These are phyloP conservation scores for Drosophila persimilis DNA, from an alignment of 1,140 invertebrate species.

Conservation along the genomic window DNA sequence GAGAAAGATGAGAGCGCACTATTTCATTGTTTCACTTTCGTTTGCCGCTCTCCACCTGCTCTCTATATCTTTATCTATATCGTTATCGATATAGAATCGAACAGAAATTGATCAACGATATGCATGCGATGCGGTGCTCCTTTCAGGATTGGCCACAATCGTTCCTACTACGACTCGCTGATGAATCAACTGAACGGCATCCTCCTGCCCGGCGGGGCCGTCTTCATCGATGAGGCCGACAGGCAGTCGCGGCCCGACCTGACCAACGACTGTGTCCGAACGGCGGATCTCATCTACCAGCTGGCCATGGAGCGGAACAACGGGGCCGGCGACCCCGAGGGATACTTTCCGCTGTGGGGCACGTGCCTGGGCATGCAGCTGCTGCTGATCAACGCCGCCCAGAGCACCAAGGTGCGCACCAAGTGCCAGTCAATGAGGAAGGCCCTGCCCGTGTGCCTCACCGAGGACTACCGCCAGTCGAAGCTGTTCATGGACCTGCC, in stretches of 20 bases:
- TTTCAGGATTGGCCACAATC: conserved; percentile 63
- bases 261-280: conserved; percentile 83
- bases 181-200: conserved; percentile 88
- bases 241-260: conserved; percentile 83
- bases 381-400: conserved; percentile 87
- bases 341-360: conserved; percentile 93
- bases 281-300: conserved; percentile 87
- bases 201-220: conserved; percentile 89
- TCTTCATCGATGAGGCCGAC: conserved; percentile 84
- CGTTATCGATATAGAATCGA: too few relatives aligned
- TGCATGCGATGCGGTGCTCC: not conserved
- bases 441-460: conserved; percentile 41
- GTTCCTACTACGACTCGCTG: conserved; percentile 79
- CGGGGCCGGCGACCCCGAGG: conserved; percentile 81
- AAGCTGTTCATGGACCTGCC: conserved; percentile 85
- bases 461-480: conserved; percentile 82
- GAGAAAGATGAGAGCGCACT: too few relatives aligned
- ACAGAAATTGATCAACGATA: not conserved
- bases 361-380: conserved; percentile 95
- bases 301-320: conserved; percentile 87
- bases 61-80: too few relatives aligned
- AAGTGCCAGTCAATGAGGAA: conserved; percentile 37
- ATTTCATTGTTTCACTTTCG: not conserved
- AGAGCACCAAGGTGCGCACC: conserved; percentile 60
- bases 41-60: not conserved